These are phyloP conservation scores for Rousettus madagascariensis DNA, from an alignment of 2,797 vertebrate species.

Conservation along the genomic window DNA sequence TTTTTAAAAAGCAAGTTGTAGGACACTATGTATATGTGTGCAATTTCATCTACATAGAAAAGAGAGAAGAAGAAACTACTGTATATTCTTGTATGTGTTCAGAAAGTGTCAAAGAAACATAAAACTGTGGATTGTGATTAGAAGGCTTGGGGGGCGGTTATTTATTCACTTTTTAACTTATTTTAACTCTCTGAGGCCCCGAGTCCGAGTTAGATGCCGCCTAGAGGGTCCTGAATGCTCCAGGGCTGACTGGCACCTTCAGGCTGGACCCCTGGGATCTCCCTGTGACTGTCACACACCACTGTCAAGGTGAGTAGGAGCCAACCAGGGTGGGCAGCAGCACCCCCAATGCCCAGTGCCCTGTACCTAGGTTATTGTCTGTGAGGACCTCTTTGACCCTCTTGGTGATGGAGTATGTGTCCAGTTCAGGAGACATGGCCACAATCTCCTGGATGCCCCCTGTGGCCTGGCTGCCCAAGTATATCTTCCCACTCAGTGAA, in stretches of 20 bases:
- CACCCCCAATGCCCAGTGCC: not conserved
- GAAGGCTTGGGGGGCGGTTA: not conserved
- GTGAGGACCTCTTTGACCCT: slow-evolving; percentile 98
- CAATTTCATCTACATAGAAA: not conserved
- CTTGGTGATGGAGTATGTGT: slow-evolving; percentile 98
- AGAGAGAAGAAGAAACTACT: not conserved
- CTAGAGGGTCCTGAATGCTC: not conserved
- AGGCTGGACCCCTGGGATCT: not conserved
- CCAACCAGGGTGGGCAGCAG: not conserved
- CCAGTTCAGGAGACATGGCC: slow-evolving; percentile 95
- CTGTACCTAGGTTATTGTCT: slow-evolving; percentile 97
- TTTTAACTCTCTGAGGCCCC: not conserved
- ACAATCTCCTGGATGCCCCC: slow-evolving; percentile 98
- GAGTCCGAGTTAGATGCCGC: not conserved
- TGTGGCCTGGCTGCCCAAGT: slow-evolving; percentile 85
- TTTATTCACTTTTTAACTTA: not conserved
- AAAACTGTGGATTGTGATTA: not conserved
- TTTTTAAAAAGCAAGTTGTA: not conserved
- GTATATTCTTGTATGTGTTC: not conserved
- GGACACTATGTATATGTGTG: rapidly evolving
- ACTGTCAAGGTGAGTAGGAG: not conserved
- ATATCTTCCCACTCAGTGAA: slow-evolving; percentile 85
- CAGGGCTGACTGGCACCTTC: not conserved
- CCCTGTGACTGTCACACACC: too few relatives aligned
- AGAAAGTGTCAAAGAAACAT: not conserved